Conservation (phyloP, 2,797 vertebrate genomes). For the Semotilus atromaculatus region DNA sequence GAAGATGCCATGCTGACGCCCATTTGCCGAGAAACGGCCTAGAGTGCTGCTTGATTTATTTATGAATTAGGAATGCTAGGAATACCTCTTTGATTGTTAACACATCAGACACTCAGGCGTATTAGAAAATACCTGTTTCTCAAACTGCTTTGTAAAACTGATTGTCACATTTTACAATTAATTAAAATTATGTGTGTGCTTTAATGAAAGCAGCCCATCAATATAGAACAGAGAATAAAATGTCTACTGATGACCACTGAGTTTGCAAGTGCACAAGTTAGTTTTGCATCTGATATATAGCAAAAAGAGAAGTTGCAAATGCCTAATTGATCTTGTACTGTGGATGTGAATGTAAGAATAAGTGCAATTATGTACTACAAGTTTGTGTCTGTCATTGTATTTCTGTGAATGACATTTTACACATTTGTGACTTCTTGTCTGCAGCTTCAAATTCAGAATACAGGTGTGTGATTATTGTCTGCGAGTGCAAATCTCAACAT, state of each 20-base stretch:
- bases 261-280: too few relatives aligned
- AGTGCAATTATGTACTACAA: too few relatives aligned
- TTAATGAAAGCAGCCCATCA: neutral
- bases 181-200: neutral
- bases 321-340: too few relatives aligned
- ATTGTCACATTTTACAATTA: neutral
- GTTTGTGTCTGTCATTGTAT: too few relatives aligned
- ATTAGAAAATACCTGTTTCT: neutral
- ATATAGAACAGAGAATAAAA: neutral
- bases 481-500: too few relatives aligned
- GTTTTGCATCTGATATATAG: too few relatives aligned
- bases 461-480: too few relatives aligned
- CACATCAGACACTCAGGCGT: neutral
- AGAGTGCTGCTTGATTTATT: constrained; percentile 17
- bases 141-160: neutral
- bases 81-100: neutral
- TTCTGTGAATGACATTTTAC: too few relatives aligned
- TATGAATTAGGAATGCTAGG: neutral
- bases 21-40: neutral
- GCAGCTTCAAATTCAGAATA: too few relatives aligned
- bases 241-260: neutral
- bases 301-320: too few relatives aligned
- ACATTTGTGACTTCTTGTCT: too few relatives aligned
- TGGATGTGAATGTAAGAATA: too few relatives aligned
- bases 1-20: neutral